These are phyloP conservation scores for Coenonympha glycerion DNA, from an alignment of 2,888 invertebrate genomes.

Conservation along the genomic window DNA sequence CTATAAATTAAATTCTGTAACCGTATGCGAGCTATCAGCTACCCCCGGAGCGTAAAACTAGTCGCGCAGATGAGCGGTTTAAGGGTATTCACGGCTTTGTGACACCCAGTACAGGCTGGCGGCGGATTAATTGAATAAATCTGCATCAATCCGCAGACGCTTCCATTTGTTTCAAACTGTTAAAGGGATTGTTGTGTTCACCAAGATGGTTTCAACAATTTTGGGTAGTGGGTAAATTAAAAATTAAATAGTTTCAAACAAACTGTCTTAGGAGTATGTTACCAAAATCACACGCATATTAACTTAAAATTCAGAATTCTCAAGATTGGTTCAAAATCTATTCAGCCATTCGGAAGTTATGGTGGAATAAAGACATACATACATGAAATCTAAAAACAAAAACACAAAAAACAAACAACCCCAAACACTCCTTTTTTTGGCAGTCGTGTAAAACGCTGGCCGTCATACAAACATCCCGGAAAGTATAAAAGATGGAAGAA, in stretches of 20 bases:
- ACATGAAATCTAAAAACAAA: no score
- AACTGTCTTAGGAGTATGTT: no score
- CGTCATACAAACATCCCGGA: no score
- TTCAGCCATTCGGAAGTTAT: no score
- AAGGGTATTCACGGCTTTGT: slow-evolving; percentile 66
- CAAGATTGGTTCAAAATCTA: no score
- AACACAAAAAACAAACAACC: no score
- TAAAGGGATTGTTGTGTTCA: slow-evolving; percentile 11
- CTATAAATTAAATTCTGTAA: not conserved
- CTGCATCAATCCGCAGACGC: slow-evolving; percentile 66
- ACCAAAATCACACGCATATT: no score
- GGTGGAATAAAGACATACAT: no score
- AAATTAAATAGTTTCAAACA: not conserved
- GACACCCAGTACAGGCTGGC: slow-evolving; percentile 67
- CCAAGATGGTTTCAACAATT: not conserved
- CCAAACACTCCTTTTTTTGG: no score
- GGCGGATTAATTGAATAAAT: slow-evolving; percentile 74
- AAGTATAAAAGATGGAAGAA: no score
- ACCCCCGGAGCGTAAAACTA: not conserved
- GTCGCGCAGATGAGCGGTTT: slow-evolving; percentile 34
- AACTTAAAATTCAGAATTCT: no score
- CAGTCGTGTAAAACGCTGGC: no score
- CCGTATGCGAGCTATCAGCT: not conserved
- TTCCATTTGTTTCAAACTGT: slow-evolving; percentile 69
- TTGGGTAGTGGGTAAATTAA: not conserved